These are phyloP conservation scores for Tiliqua scincoides DNA, from an alignment of 2,113 vertebrate genomes.

Conservation along the genomic window DNA sequence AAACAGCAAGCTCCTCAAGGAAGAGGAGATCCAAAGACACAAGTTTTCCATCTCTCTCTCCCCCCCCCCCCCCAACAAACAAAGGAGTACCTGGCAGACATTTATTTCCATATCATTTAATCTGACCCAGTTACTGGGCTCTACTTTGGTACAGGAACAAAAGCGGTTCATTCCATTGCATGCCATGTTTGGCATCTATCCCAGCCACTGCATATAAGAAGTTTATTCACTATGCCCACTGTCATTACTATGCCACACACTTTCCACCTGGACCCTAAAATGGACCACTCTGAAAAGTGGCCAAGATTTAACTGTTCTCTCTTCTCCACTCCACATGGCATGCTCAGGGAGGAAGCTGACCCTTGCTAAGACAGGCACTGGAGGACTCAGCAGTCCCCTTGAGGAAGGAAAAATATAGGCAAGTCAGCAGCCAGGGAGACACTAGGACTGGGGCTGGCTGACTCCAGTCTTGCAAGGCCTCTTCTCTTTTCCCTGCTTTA, in stretches of 20 bases:
- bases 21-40: too few relatives aligned
- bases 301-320: background rate
- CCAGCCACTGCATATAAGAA: background rate
- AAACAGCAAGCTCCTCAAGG: too few relatives aligned
- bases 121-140: background rate
- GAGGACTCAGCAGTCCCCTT: background rate
- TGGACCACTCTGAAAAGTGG: too few relatives aligned
- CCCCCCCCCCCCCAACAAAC: too few relatives aligned
- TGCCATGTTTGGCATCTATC: background rate
- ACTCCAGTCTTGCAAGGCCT: too few relatives aligned
- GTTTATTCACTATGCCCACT: background rate
- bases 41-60: too few relatives aligned
- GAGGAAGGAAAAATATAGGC: background rate
- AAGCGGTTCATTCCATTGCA: background rate
- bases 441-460: too few relatives aligned
- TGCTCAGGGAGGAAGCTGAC: too few relatives aligned
- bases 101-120: background rate
- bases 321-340: too few relatives aligned
- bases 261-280: too few relatives aligned
- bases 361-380: background rate
- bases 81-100: background rate
- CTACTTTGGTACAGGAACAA: background rate
- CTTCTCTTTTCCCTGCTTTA: too few relatives aligned
- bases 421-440: too few relatives aligned
- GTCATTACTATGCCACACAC: background rate